These are phyloP conservation scores for Ictalurus punctatus DNA, from an alignment of 2,113 vertebrate species.

Conservation along the genomic window DNA sequence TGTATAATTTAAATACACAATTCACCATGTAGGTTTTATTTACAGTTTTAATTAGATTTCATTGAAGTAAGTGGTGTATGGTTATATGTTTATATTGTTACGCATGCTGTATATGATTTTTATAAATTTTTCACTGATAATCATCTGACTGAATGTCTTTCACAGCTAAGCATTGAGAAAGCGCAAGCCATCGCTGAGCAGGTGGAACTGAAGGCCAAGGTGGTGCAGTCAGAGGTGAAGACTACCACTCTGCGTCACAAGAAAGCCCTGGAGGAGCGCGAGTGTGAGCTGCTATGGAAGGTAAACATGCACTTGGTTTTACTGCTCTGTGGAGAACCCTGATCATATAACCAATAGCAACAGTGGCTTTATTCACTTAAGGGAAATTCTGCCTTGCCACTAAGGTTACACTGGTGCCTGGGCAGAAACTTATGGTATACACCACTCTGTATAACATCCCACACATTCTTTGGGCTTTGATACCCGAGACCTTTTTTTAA, in stretches of 20 bases:
- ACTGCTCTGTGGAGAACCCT: neutral
- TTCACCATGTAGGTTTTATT: neutral
- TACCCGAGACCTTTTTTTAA: neutral
- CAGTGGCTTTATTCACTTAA: slow-evolving; percentile 17
- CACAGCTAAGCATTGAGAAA: slow-evolving; percentile 94
- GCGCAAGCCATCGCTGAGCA: slow-evolving; percentile 97
- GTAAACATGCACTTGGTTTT: slow-evolving; percentile 64
- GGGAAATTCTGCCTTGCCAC: slow-evolving; percentile 9
- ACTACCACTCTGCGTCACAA: slow-evolving; percentile 89
- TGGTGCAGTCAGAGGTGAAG: slow-evolving; percentile 96
- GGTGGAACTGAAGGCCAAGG: slow-evolving; percentile 95
- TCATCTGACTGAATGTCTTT: neutral
- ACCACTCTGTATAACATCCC: neutral
- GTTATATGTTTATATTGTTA: neutral
- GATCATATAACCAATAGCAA: slow-evolving; percentile 15
- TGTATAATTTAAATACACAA: neutral
- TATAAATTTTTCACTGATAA: neutral
- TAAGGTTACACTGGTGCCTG: neutral
- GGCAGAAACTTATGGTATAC: neutral
- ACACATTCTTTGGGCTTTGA: neutral
- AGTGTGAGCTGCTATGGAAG: slow-evolving; percentile 98
- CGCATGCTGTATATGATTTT: neutral
- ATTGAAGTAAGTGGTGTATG: neutral
- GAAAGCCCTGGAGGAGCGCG: slow-evolving; percentile 94
- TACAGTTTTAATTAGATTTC: neutral